A percentile compares a stretch with the other conserved stretches of the same genome.
Conservation (phyloP, 2,113 vertebrate species). For the Meles meles region DNA sequence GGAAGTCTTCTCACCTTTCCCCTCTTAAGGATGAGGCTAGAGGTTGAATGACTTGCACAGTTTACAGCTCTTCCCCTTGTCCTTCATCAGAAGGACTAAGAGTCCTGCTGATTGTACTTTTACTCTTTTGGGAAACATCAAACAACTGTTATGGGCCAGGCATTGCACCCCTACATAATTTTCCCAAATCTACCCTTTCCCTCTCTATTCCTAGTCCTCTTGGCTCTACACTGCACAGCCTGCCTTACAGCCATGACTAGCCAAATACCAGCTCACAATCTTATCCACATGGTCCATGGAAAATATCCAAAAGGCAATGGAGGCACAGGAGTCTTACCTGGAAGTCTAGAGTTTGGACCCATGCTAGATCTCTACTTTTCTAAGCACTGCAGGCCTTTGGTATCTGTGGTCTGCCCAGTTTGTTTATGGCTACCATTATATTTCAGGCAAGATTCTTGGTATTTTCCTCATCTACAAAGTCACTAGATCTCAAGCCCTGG, state of each 20-base stretch:
- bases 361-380: background rate
- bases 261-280: background rate
- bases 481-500: background rate
- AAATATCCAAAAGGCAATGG: background rate
- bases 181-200: background rate
- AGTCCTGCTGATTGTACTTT: background rate
- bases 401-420: background rate
- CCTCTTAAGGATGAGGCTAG: background rate
- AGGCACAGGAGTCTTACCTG: background rate
- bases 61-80: background rate
- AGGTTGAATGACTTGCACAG: background rate
- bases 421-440: background rate
- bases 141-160: background rate
- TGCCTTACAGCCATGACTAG: background rate
- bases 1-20: background rate
- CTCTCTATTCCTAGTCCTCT: background rate
- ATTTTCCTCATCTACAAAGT: constrained; percentile 22
- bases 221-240: background rate
- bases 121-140: background rate
- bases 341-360: background rate
- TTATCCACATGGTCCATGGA: background rate
- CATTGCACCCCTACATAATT: background rate
- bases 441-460: background rate
- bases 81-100: background rate
- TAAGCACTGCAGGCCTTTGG: background rate